These are phyloP conservation scores for Osmerus eperlanus DNA, from an alignment of 2,113 vertebrate genomes.

Conservation along the genomic window DNA sequence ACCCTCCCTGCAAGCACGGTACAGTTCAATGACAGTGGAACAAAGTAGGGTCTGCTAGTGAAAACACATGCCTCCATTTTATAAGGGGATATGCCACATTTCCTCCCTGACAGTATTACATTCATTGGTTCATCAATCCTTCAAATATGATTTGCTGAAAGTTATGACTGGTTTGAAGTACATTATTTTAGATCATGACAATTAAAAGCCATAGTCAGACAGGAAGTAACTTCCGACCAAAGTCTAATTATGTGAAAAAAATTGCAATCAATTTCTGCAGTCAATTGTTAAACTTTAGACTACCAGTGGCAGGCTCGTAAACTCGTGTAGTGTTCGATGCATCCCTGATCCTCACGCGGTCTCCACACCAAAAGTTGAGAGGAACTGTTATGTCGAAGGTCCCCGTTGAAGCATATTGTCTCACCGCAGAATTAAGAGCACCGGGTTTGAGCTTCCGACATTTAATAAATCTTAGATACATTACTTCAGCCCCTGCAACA, in stretches of 20 bases:
- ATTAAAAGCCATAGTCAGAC: too few relatives aligned
- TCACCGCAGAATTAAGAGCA: slow-evolving; percentile 28
- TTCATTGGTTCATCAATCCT: background rate
- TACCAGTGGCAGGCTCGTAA: slow-evolving; percentile 81
- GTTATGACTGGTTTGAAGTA: too few relatives aligned
- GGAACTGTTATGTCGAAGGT: slow-evolving; percentile 66
- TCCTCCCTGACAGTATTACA: background rate
- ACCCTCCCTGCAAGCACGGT: slow-evolving; percentile 73
- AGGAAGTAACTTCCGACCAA: too few relatives aligned
- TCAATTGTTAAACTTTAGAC: background rate
- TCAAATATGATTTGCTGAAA: too few relatives aligned
- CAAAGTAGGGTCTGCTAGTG: background rate
- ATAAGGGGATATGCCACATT: background rate
- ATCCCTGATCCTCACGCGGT: slow-evolving; percentile 69
- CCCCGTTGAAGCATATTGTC: slow-evolving; percentile 74
- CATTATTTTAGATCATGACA: too few relatives aligned
- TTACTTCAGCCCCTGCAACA: background rate
- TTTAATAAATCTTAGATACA: slow-evolving; percentile 19
- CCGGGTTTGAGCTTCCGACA: slow-evolving; percentile 32
- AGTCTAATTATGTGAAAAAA: background rate
- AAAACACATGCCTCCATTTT: background rate
- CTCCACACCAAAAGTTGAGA: slow-evolving; percentile 85
- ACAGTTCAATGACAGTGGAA: background rate
- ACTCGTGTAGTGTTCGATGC: slow-evolving; percentile 59
- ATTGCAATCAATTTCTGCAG: background rate